Base-by-base conservation (phyloP, 2,797 vertebrate species). In the Syndactyla subalaris region DNA sequence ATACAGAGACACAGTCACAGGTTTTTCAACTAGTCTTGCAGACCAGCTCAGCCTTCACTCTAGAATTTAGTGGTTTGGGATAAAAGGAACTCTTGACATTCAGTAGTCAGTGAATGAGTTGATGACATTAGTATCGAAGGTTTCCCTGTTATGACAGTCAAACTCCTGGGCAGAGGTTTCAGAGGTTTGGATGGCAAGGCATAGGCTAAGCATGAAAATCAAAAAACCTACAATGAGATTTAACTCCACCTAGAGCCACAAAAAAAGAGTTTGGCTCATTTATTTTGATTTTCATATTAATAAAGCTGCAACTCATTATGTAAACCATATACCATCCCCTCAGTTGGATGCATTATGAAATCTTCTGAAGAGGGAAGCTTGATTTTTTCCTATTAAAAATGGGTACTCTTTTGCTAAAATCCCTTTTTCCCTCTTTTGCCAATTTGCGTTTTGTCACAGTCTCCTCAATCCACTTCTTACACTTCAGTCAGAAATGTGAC, bases 271-370 rank as follows among this genome's bases (percentile, higher is more conserved):
- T 32, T 89, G 39, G 52, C 9, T 82, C 49, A 70, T 86, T 92
- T 86, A 51, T 84, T 95, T 93, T 90, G 14, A 17, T 88, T 93
- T 90, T 32, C 8, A 3, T 86, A 67, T 82, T 94, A 94, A 92
- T 90, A 96, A 94, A 95, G 24, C 61, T 79, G 59, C 57, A 92
- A 85, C 27, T 73, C 17, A 18, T 92, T 88, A 90, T 74, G 65
- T 74, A 93, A 93, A 84, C 67, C 41, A 61, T 82, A 78, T 89
- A 74, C 27, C 0, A 0, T 71, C 30, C 84, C 39, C 72, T 88
- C 83, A 92, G 71, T 3, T 66, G 38, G 39, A 80, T 57, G 29
- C 7, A 5, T 65, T 88, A 90, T 34, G 54, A 92, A 93, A 86
- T 81, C 46, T 30, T 81, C 70, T 76, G 48, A 90, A 92, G 45